A percentile compares a stretch with the other conserved stretches of the same genome.
phyloP scores from a whole-genome alignment of 2,888 invertebrate genomes.

The Nomada lathburiana region DNA sequence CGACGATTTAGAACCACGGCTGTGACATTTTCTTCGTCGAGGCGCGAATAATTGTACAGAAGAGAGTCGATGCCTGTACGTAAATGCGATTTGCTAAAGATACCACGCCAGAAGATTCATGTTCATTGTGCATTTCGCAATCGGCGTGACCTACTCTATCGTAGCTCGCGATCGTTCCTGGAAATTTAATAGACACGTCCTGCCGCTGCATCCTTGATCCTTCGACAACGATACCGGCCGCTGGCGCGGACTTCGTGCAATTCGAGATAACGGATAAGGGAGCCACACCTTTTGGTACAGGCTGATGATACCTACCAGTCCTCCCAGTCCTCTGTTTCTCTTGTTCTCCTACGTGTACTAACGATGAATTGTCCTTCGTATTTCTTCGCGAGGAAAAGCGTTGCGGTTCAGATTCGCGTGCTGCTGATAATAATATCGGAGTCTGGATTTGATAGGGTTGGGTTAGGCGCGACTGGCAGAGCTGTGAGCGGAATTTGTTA shows the following conservation, averaged over 20 bases:
- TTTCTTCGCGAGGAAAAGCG: not conserved
- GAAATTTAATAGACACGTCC: conserved; percentile 73
- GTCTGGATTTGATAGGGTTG: not conserved
- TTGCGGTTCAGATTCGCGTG: conserved; percentile 18
- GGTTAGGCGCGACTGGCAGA: not conserved
- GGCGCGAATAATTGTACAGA: too few species aligned
- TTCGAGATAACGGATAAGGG: conserved; percentile 57
- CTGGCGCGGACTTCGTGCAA: conserved; percentile 46
- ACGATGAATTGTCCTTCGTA: not conserved
- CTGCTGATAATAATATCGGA: not conserved
- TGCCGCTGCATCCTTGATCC: conserved; percentile 50
- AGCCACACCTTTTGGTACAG: conserved; percentile 42
- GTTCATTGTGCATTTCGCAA: conserved; percentile 65
- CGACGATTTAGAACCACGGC: too few species aligned
- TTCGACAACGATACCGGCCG: conserved; percentile 43
- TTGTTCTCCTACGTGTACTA: not conserved
- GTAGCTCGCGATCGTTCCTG: conserved; percentile 66
- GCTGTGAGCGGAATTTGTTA: not conserved
- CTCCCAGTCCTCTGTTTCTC: not conserved
- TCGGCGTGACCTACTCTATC: conserved; percentile 65
- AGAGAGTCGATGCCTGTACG: conserved; percentile 1
- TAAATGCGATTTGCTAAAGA: conserved; percentile 60
- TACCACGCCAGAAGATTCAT: conserved; percentile 74
- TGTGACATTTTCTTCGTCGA: too few species aligned
- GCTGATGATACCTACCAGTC: conserved; percentile 18